Percentiles rank a stretch among this genome's conserved stretches.
Conservation (phyloP, 2,888 invertebrate genomes). For the Eupeodes luniger region DNA sequence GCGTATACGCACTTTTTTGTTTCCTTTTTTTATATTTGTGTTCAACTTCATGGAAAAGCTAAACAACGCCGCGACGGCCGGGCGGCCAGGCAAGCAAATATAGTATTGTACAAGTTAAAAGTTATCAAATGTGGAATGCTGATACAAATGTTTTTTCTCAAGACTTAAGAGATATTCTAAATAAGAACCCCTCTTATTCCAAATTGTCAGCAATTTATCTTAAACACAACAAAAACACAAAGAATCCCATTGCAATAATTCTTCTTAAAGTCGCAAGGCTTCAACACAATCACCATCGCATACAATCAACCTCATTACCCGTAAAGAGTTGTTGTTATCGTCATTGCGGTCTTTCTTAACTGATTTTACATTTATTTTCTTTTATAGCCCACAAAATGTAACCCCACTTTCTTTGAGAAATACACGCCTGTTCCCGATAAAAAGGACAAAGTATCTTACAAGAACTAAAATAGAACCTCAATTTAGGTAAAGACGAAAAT, state of each 20-base stretch:
- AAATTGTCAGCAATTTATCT: conserved; percentile 55
- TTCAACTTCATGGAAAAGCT: no score
- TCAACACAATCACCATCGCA: conserved; percentile 30
- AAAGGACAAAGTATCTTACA: conserved; percentile 63
- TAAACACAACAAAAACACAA: conserved; percentile 5
- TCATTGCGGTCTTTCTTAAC: conserved; percentile 68
- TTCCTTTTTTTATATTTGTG: no score
- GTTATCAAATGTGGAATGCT: no score
- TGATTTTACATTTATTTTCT: conserved; percentile 75
- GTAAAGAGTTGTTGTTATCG: conserved; percentile 48
- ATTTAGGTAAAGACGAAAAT: conserved; percentile 43
- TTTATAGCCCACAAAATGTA: conserved; percentile 52
- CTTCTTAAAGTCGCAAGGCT: not conserved
- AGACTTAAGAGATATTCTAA: not conserved
- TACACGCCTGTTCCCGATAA: conserved; percentile 51
- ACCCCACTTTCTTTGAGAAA: conserved; percentile 15
- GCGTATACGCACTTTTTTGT: no score
- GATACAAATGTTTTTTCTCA: no score
- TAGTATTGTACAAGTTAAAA: no score
- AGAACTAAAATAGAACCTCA: conserved; percentile 62
- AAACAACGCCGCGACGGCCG: no score
- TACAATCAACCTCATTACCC: conserved; percentile 72
- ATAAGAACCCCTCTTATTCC: conserved; percentile 24
- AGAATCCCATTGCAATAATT: conserved; percentile 8
- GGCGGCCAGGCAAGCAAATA: no score